Conservation (phyloP, 37 sponge, comb jelly and placozoan genomes). For the Bolinopsis microptera region DNA sequence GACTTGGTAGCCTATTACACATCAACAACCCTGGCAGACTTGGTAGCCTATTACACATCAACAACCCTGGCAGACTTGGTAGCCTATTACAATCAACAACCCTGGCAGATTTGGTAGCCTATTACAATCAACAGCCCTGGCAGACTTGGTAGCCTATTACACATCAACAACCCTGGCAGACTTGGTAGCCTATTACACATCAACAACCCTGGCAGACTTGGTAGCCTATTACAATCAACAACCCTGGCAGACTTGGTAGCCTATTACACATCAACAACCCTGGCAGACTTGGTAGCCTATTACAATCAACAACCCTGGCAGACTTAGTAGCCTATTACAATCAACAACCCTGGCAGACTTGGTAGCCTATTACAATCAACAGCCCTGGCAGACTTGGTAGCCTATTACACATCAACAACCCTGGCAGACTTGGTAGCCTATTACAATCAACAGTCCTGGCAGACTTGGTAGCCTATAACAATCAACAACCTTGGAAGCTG, state of each 20-base stretch:
- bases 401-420: background rate
- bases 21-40: background rate
- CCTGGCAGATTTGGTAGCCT: background rate
- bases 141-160: background rate
- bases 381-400: background rate
- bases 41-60: background rate
- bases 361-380: background rate
- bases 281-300: background rate
- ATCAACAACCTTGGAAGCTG: too few species aligned
- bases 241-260: background rate
- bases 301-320: background rate
- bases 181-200: background rate
- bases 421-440: background rate
- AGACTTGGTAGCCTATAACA: background rate
- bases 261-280: background rate
- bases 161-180: background rate
- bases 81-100: background rate
- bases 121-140: background rate
- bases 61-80: background rate
- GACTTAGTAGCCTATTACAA: background rate
- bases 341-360: background rate
- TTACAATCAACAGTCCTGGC: background rate
- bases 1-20: background rate
- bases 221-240: background rate
- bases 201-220: background rate